Conservation (phyloP, 2,113 vertebrate genomes). For the Podarcis cretensis region DNA sequence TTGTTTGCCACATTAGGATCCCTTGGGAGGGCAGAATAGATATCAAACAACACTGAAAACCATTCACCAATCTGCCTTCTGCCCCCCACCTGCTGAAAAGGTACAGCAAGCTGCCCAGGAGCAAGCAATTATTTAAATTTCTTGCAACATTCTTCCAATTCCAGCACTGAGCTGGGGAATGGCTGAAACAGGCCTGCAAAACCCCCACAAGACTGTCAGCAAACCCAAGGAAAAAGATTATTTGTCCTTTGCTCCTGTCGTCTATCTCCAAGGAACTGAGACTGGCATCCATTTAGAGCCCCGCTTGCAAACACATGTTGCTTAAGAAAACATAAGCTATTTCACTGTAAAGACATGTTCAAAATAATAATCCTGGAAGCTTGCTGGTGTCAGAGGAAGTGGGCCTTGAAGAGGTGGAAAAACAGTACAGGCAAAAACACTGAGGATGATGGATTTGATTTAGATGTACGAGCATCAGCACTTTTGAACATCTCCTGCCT, state of each 20-base stretch:
- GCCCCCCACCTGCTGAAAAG: background rate
- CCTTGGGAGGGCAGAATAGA: too few relatives aligned
- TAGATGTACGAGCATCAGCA: conserved; percentile 8
- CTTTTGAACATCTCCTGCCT: background rate
- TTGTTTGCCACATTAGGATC: too few relatives aligned
- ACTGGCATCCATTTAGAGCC: too few relatives aligned
- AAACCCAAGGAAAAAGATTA: background rate
- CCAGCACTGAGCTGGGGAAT: background rate
- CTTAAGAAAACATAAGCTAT: background rate
- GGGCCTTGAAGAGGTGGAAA: background rate
- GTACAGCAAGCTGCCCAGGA: background rate
- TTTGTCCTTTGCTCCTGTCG: background rate
- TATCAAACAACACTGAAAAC: background rate
- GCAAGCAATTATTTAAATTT: background rate
- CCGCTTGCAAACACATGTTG: background rate
- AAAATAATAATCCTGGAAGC: background rate
- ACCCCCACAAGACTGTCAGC: background rate
- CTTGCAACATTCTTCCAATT: background rate
- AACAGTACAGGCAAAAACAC: background rate
- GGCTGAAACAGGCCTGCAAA: background rate
- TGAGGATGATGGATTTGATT: conserved; percentile 1
- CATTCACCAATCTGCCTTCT: background rate
- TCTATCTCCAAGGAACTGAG: background rate
- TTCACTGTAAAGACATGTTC: background rate
- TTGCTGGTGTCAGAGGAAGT: background rate